phyloP scores from a whole-genome alignment of 2,888 invertebrate species.

The Philereme transversata region DNA sequence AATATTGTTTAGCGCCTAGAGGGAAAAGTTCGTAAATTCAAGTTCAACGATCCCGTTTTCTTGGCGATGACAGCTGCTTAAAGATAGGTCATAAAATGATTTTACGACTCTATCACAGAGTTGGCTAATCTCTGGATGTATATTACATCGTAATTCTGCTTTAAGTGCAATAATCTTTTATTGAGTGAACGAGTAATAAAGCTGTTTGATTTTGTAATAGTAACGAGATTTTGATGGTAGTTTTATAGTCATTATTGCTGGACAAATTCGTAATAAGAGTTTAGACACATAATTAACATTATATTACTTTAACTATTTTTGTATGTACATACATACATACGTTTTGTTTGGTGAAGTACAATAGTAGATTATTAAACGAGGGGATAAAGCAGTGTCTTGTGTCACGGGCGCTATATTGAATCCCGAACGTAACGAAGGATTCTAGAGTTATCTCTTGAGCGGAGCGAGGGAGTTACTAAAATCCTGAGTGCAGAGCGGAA shows the following conservation, averaged over 20 bases:
- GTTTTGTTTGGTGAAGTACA: no score
- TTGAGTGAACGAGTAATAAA: slow-evolving; percentile 39
- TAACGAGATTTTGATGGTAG: slow-evolving; percentile 30
- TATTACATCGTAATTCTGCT: slow-evolving; percentile 32
- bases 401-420: no score
- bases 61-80: slow-evolving; percentile 30
- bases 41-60: slow-evolving; percentile 29
- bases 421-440: no score
- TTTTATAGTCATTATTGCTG: slow-evolving; percentile 10
- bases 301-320: background rate
- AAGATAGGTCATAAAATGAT: slow-evolving; percentile 32
- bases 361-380: no score
- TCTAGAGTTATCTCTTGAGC: no score
- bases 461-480: no score
- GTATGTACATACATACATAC: background rate
- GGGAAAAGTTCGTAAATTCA: slow-evolving; percentile 37
- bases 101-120: slow-evolving; percentile 40
- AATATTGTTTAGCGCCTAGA: slow-evolving; percentile 40
- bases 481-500: no score
- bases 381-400: no score
- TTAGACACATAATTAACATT: background rate
- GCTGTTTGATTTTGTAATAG: slow-evolving; percentile 32
- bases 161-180: slow-evolving; percentile 35
- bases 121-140: slow-evolving; percentile 32
- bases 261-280: slow-evolving; percentile 10